These are phyloP conservation scores for Tricholaema leucomelas DNA, from an alignment of 2,113 vertebrate genomes.

Conservation along the genomic window DNA sequence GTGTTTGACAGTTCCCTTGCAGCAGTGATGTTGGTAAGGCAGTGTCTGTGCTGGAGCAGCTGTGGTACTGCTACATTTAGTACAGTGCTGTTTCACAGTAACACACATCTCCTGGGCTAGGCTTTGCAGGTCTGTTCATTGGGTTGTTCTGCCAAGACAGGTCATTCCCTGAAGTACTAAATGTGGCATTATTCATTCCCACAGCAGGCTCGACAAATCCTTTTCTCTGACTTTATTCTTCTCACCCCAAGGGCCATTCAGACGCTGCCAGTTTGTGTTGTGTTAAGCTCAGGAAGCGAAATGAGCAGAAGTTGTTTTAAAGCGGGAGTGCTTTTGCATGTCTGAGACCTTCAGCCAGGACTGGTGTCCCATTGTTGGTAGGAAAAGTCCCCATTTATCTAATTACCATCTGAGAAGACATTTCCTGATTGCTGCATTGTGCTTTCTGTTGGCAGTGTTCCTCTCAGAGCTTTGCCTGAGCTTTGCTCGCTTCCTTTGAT, in stretches of 20 bases:
- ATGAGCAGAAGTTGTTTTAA: not conserved
- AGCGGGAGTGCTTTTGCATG: not conserved
- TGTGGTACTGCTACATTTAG: not conserved
- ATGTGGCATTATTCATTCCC: not conserved
- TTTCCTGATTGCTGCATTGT: not conserved
- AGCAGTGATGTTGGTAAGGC: not conserved
- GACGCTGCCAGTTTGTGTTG: not conserved
- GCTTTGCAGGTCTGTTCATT: not conserved
- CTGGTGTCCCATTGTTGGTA: not conserved
- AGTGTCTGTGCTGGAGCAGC: not conserved
- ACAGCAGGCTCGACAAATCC: not conserved
- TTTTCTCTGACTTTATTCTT: not conserved
- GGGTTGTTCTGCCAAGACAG: not conserved
- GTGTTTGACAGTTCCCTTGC: not conserved
- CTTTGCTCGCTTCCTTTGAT: constrained; percentile 11
- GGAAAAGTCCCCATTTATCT: not conserved
- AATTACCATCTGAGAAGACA: not conserved
- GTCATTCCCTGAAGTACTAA: not conserved
- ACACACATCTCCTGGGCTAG: not conserved
- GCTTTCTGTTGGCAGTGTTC: not conserved
- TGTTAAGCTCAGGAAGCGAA: not conserved
- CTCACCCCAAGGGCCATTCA: not conserved
- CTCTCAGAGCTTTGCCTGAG: not conserved
- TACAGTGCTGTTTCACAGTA: not conserved
- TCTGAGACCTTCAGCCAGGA: not conserved